Conservation (phyloP, 2,888 invertebrate genomes). For the Apamea monoglypha region DNA sequence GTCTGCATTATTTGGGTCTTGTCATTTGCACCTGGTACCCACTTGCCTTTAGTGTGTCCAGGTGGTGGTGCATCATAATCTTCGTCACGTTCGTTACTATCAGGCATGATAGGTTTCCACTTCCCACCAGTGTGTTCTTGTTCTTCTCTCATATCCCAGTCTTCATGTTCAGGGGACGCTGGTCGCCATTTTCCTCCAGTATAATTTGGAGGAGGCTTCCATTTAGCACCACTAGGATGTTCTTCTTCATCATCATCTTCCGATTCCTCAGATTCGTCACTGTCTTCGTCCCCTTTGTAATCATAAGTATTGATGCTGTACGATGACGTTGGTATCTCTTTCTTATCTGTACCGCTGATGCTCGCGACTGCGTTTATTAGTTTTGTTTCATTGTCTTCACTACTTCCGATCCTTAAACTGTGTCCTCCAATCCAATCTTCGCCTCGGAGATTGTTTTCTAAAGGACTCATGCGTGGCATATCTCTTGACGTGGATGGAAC, state of each 20-base stretch:
- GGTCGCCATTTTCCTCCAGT: slow-evolving; percentile 88
- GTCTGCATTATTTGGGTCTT: slow-evolving; percentile 90
- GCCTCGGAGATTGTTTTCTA: slow-evolving; percentile 87
- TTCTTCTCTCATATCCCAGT: slow-evolving; percentile 89
- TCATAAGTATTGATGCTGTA: slow-evolving; percentile 83
- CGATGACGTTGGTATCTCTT: slow-evolving; percentile 84
- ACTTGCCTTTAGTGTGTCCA: slow-evolving; percentile 94
- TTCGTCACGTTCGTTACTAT: slow-evolving; percentile 84
- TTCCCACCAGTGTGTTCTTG: slow-evolving; percentile 91
- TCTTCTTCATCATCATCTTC: slow-evolving; percentile 91
- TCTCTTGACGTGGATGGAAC: slow-evolving; percentile 82
- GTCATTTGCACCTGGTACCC: slow-evolving; percentile 93
- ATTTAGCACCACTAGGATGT: slow-evolving; percentile 92
- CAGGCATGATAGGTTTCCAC: slow-evolving; percentile 90
- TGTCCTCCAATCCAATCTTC: slow-evolving; percentile 92
- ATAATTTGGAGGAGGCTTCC: slow-evolving; percentile 92
- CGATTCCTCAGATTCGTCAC: slow-evolving; percentile 90
- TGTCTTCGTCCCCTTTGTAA: slow-evolving; percentile 85
- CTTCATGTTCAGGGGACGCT: slow-evolving; percentile 87
- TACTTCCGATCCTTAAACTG: slow-evolving; percentile 88
- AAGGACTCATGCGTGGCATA: slow-evolving; percentile 82
- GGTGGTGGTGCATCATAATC: slow-evolving; percentile 92
- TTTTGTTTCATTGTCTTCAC: slow-evolving; percentile 91
- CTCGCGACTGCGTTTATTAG: slow-evolving; percentile 92
- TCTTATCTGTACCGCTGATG: slow-evolving; percentile 90